These are phyloP conservation scores for Aplysia californica DNA, from an alignment of 1,140 invertebrate species.

Conservation along the genomic window DNA sequence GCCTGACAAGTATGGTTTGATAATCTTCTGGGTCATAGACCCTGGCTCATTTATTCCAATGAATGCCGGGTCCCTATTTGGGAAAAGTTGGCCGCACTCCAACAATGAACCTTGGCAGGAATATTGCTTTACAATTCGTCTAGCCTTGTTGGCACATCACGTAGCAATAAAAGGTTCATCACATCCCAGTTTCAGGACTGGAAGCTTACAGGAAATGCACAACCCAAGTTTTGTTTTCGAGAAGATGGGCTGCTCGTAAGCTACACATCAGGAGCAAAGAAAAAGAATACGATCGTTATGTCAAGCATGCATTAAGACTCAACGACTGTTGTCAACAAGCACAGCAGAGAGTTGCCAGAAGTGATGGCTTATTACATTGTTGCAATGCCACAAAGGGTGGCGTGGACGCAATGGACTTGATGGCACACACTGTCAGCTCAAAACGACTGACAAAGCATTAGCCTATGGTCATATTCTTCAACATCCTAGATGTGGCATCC, in stretches of 20 bases:
- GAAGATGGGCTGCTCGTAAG: neutral
- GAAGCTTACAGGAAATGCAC: neutral
- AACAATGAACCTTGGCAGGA: slow-evolving; percentile 6
- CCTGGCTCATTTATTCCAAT: slow-evolving; percentile 26
- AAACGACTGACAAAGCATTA: slow-evolving; percentile 38
- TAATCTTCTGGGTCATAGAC: slow-evolving; percentile 45
- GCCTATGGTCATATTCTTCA: slow-evolving; percentile 43
- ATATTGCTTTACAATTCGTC: slow-evolving; percentile 17
- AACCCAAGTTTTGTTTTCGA: neutral
- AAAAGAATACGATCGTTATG: neutral
- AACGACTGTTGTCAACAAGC: too few species aligned
- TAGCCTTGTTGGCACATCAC: slow-evolving; percentile 2
- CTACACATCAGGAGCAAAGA: neutral
- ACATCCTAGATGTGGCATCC: slow-evolving; percentile 41
- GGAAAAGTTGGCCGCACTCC: neutral
- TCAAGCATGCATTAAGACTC: neutral
- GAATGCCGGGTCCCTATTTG: slow-evolving; percentile 22
- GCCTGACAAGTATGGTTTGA: slow-evolving; percentile 69
- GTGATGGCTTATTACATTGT: slow-evolving; percentile 67
- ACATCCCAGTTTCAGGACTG: neutral
- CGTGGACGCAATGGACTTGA: slow-evolving; percentile 62
- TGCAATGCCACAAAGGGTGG: slow-evolving; percentile 68
- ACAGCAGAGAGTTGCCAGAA: slow-evolving; percentile 50
- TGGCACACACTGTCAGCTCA: slow-evolving; percentile 29
- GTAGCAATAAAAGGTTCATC: neutral